These are phyloP conservation scores for Simalia tracyae DNA, from an alignment of 2,797 vertebrate genomes.

Conservation along the genomic window DNA sequence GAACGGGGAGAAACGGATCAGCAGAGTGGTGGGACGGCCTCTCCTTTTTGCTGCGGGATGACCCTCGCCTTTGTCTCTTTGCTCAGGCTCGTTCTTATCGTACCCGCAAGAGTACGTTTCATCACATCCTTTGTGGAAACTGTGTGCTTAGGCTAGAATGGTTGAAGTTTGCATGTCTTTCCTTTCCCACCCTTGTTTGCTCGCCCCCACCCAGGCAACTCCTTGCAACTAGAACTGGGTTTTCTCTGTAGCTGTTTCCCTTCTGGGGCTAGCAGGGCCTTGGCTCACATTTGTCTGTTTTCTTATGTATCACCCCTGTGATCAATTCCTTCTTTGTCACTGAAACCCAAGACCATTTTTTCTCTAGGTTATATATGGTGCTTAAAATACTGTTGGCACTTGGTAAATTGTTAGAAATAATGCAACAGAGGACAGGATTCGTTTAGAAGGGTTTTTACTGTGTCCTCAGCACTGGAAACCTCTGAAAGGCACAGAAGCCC, in stretches of 20 bases:
- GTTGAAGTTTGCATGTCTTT: neutral
- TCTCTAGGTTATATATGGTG: neutral
- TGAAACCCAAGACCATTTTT: neutral
- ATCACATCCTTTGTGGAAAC: neutral
- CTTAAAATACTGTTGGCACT: neutral
- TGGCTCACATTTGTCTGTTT: neutral
- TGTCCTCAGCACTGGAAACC: no score
- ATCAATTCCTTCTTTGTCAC: neutral
- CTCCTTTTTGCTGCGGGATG: neutral
- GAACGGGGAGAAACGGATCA: constrained; percentile 42
- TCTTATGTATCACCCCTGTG: neutral
- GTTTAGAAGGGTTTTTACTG: no score
- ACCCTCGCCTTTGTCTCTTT: neutral
- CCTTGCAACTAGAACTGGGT: no score
- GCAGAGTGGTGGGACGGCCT: neutral
- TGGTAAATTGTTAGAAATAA: no score
- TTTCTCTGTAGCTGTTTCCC: neutral
- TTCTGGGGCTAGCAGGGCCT: neutral
- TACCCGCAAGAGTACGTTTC: neutral
- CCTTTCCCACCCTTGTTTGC: neutral
- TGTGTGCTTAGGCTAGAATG: neutral
- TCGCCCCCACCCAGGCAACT: neutral
- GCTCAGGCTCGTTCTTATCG: neutral
- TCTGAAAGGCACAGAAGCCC: neutral
- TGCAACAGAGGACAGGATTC: neutral